Conservation (phyloP, 1,140 invertebrate genomes). For the Muscidifurax raptorellus region DNA sequence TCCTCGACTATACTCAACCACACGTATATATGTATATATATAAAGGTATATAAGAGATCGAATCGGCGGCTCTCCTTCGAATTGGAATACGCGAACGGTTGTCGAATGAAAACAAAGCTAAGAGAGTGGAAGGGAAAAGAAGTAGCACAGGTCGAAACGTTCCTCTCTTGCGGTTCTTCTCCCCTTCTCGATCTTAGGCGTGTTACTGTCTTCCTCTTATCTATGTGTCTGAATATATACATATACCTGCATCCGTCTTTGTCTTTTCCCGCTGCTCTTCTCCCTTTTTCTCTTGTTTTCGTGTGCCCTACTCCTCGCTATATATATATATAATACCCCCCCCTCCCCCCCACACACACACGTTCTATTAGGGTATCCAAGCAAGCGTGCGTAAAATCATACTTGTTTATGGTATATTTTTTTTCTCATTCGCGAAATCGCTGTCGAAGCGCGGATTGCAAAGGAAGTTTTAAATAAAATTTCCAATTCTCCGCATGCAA, state of each 20-base stretch:
- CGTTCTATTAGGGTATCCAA: not conserved
- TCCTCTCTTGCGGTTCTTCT: slow-evolving; percentile 29
- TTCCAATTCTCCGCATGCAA: too few relatives aligned
- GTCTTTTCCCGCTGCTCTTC: not conserved
- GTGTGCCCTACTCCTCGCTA: not conserved
- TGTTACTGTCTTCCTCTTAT: slow-evolving; percentile 42
- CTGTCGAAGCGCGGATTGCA: too few relatives aligned
- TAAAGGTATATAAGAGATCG: not conserved
- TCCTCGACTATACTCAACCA: not conserved
- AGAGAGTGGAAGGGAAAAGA: not conserved
- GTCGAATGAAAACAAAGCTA: slow-evolving; percentile 10
- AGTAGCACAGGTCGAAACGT: not conserved
- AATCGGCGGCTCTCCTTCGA: not conserved
- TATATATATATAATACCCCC: not conserved
- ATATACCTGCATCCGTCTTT: slow-evolving; percentile 21
- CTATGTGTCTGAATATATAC: slow-evolving; percentile 33
- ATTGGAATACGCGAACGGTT: slow-evolving; percentile 3
- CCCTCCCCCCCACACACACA: not conserved
- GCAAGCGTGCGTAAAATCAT: slow-evolving; percentile 29
- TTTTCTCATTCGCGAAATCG: not conserved
- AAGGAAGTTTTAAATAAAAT: too few relatives aligned
- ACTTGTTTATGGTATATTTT: slow-evolving; percentile 13
- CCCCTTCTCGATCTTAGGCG: slow-evolving; percentile 17
- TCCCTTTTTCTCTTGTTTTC: not conserved
- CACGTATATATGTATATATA: too few relatives aligned